Evolutionary conservation across 2,113 vertebrate genomes (phyloP), one percentile per base, ranked within the genome.

Genomic region (Notiomystis cincta): DNA sequence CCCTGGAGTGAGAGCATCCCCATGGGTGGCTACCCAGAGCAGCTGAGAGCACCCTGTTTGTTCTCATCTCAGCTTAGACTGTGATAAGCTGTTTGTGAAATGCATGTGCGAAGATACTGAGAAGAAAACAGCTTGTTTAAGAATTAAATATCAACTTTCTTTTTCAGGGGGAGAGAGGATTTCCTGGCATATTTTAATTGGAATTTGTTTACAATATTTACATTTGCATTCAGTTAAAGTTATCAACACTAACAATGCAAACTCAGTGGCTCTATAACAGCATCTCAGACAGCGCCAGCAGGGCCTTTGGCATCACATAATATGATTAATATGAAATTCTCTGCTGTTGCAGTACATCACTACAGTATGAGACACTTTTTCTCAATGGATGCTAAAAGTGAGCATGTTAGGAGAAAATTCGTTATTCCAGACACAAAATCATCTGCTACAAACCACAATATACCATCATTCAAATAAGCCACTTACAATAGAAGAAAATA

Each of bases 371-470:
- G 95, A 92, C 28, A 65, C 65, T 93, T 87, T 93, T 97, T 92
- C 81, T 96, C 90, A 65, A 82, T 91, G 94, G 79, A 95, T 96
- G 79, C n/a, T 82, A 82, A 93, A 91, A 90, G 81, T 95, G 50
- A 97, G 60, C 54, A 75, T 73, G 13, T 84, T 96, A 93, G 44
- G 64, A 91, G 60, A 82, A 81, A 96, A 96, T 95, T 95, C 37
- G 56, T 96, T 97, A 96, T 96, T 97, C 94, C 76, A 90, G 64
- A 75, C 83, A 92, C 73, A 96, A 95, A 96, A 94, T 93, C 71
- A 69, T 86, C 73, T 82, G 65, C 91, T 91, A 69, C 2, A 83
- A 93, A 93, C 64, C 64, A 87, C 73, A 97, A 79, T 67, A 86
- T 38, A 85, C 76, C 65, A 92, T 96, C 82, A 96, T 94, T 95